These are phyloP conservation scores for Saccopteryx bilineata DNA, from an alignment of 2,113 vertebrate species.

Conservation along the genomic window DNA sequence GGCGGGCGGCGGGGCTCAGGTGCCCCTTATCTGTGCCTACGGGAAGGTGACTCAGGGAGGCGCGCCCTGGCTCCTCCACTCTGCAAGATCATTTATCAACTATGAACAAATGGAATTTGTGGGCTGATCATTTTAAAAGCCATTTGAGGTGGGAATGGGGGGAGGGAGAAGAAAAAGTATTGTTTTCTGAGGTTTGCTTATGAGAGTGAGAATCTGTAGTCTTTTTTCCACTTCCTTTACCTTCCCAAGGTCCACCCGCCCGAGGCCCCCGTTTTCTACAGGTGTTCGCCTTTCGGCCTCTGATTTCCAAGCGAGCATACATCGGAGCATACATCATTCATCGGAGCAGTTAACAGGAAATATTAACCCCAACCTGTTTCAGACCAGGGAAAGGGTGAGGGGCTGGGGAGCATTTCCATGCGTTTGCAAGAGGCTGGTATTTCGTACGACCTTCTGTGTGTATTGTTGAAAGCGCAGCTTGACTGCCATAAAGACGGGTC, in stretches of 20 bases:
- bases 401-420: constrained; percentile 65
- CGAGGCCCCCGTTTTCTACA: background rate
- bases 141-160: background rate
- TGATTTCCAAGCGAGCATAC: constrained; percentile 69
- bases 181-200: background rate
- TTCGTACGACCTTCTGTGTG: constrained; percentile 74
- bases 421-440: constrained; percentile 75
- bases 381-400: background rate
- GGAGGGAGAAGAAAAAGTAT: background rate
- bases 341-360: constrained; percentile 45
- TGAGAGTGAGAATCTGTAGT: background rate
- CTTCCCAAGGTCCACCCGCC: background rate
- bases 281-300: constrained; percentile 48
- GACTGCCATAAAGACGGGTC: constrained; percentile 80
- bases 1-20: background rate
- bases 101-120: background rate
- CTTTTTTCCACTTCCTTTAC: background rate
- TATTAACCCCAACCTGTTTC: background rate
- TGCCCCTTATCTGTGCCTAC: fast-evolving
- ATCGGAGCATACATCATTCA: fast-evolving
- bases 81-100: background rate
- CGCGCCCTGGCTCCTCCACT: background rate
- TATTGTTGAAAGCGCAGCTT: constrained; percentile 70
- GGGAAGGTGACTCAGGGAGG: fast-evolving
- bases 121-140: background rate